Evolutionary conservation across 1,140 invertebrate species (phyloP).

Genomic region (Schlechtendalia chinensis): DNA sequence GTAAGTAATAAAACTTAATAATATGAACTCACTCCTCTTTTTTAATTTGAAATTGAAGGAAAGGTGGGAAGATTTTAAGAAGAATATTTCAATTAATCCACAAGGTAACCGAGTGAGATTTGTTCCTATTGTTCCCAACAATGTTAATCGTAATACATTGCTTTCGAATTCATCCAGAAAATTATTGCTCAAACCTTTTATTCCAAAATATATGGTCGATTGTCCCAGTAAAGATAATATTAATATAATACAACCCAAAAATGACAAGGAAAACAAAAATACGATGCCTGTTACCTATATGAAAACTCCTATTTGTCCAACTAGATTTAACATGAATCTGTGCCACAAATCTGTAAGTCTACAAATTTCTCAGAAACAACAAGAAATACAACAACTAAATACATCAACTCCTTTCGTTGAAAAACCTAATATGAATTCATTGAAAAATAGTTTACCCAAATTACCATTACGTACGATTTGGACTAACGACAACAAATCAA

Average conservation of each 20-base stretch:
- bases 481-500: neutral
- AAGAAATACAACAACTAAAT: neutral
- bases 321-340: neutral
- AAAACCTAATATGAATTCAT: slow-evolving; percentile 21
- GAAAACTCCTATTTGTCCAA: neutral
- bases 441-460: slow-evolving; percentile 18
- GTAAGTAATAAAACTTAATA: too few species aligned
- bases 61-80: slow-evolving; percentile 47
- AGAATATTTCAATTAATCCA: slow-evolving; percentile 40
- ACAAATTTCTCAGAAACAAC: neutral
- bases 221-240: slow-evolving; percentile 1
- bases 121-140: slow-evolving; percentile 36
- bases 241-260: neutral
- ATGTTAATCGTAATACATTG: slow-evolving; percentile 6
- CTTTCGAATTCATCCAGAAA: neutral
- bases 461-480: slow-evolving; percentile 16
- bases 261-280: neutral
- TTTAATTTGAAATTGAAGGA: slow-evolving; percentile 39
- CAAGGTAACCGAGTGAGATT: slow-evolving; percentile 40
- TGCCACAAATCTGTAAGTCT: neutral
- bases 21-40: neutral
- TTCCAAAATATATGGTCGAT: neutral
- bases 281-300: neutral
- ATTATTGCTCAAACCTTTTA: slow-evolving; percentile 29
- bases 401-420: neutral